phyloP scores from a whole-genome alignment of 2,797 vertebrate genomes.

The Vespertilio murinus region DNA sequence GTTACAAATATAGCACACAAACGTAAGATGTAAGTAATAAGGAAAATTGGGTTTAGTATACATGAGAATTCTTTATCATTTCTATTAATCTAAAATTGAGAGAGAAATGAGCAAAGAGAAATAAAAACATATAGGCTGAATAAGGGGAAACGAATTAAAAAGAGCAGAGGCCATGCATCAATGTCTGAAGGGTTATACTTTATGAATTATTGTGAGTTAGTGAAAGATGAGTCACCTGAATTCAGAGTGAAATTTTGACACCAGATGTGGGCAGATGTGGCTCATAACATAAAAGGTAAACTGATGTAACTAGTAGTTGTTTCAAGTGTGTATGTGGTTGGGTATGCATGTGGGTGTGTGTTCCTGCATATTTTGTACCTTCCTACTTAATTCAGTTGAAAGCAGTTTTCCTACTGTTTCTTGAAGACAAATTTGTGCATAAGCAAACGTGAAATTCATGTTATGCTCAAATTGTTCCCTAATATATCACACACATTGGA shows the following conservation, averaged over 20 bases:
- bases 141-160: not conserved
- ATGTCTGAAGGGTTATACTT: not conserved
- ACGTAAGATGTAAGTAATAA: not conserved
- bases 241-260: not conserved
- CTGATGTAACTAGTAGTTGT: not conserved
- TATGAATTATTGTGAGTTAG: not conserved
- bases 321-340: no score
- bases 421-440: not conserved
- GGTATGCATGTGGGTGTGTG: accelerated
- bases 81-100: not conserved
- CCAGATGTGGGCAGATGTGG: not conserved
- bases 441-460: not conserved
- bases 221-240: not conserved
- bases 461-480: not conserved
- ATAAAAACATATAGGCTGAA: not conserved
- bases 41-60: not conserved
- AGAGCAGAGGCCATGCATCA: not conserved
- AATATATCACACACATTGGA: not conserved
- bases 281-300: not conserved
- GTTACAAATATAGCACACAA: not conserved
- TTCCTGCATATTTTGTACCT: not conserved
- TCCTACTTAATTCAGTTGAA: not conserved
- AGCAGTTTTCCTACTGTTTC: not conserved
- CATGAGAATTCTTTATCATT: not conserved
- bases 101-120: not conserved